A percentile compares a stretch with the other conserved stretches of the same genome.
These are phyloP conservation scores for Tiliacea aurago DNA, from an alignment of 2,888 invertebrate species.

Conservation along the genomic window DNA sequence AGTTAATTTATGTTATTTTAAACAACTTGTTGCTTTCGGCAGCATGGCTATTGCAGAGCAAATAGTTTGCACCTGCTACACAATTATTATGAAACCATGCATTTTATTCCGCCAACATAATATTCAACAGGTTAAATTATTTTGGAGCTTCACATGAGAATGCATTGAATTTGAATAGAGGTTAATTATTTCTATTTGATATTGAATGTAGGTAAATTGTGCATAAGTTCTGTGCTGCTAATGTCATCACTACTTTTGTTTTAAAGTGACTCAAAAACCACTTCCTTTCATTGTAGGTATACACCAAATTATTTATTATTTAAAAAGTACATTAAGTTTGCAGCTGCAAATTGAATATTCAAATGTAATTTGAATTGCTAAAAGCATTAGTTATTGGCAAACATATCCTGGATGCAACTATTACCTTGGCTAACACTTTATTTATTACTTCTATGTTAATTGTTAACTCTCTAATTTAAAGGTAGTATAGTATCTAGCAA, in stretches of 20 bases:
- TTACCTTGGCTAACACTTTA: conserved; percentile 23
- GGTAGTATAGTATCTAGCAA: neutral
- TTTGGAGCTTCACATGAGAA: neutral
- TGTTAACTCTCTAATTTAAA: neutral
- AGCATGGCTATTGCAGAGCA: neutral
- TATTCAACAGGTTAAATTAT: conserved; percentile 24
- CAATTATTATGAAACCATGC: conserved; percentile 11
- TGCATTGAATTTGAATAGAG: conserved; percentile 11
- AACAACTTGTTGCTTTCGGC: conserved; percentile 23
- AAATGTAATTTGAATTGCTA: conserved; percentile 11
- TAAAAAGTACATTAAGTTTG: too few species aligned
- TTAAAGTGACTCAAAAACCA: too few species aligned
- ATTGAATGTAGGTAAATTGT: neutral
- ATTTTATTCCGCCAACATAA: neutral
- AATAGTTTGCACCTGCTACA: neutral
- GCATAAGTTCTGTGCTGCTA: neutral
- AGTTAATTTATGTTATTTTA: neutral
- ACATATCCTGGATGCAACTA: conserved; percentile 44
- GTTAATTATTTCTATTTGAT: neutral
- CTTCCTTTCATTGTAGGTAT: neutral
- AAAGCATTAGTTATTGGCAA: conserved; percentile 11
- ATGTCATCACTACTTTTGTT: neutral
- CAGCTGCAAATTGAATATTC: conserved; percentile 4
- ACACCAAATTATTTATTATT: neutral
- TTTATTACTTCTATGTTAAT: conserved; percentile 1